A percentile compares a stretch with the other conserved stretches of the same genome.
Evolutionary conservation across 2,797 vertebrate genomes (phyloP).

Genomic region (Sebastes kiyomatsui): DNA sequence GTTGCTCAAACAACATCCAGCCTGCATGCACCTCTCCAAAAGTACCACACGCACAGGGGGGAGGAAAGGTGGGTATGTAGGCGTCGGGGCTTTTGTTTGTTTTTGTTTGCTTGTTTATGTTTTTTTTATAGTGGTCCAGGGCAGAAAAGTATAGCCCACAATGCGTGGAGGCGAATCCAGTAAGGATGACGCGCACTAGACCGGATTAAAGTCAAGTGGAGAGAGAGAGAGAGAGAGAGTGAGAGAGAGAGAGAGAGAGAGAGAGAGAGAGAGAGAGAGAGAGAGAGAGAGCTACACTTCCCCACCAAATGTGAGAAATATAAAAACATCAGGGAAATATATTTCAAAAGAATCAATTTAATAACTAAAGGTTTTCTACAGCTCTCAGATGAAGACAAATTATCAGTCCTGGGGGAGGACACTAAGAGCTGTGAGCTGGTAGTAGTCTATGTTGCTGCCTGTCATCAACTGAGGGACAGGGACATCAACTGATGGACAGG

Average conservation of each 20-base stretch:
- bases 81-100: slow-evolving; percentile 45
- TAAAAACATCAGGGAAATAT: too few relatives aligned
- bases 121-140: slow-evolving; percentile 16
- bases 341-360: too few relatives aligned
- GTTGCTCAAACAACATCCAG: slow-evolving; percentile 54
- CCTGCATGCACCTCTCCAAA: slow-evolving; percentile 57
- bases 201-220: slow-evolving; percentile 71
- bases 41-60: slow-evolving; percentile 2
- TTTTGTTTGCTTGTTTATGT: slow-evolving; percentile 37
- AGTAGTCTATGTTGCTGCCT: too few relatives aligned
- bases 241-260: slow-evolving; percentile 9
- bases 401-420: too few relatives aligned
- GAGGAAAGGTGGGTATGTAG: slow-evolving; percentile 9
- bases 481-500: too few relatives aligned
- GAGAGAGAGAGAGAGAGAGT: too few relatives aligned
- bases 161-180: slow-evolving; percentile 67
- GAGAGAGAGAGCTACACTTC: background rate
- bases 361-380: too few relatives aligned
- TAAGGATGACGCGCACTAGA: slow-evolving; percentile 65
- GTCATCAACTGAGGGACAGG: too few relatives aligned
- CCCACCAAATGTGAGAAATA: too few relatives aligned
- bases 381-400: too few relatives aligned
- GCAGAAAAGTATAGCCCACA: slow-evolving; percentile 60
- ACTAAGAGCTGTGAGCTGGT: too few relatives aligned
- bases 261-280: slow-evolving; percentile 9